Percentiles rank a stretch among this genome's conserved stretches.
Conservation (phyloP, 2,113 vertebrate genomes). For the Mus spicilegus region DNA sequence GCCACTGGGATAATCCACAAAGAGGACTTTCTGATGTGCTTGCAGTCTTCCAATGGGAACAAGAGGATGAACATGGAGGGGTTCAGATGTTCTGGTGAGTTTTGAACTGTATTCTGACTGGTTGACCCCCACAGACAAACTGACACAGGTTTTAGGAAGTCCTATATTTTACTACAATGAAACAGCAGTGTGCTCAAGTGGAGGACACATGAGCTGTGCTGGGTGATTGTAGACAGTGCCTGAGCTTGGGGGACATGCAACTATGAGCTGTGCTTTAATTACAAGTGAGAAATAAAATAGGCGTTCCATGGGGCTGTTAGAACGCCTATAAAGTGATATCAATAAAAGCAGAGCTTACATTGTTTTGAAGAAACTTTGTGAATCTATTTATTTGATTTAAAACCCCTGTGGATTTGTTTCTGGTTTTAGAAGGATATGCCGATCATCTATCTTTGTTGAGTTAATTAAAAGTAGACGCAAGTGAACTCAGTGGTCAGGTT, state of each 20-base stretch:
- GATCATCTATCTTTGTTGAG: not conserved
- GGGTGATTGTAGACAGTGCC: too few relatives aligned
- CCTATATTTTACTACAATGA: not conserved
- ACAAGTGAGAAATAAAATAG: not conserved
- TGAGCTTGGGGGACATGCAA: not conserved
- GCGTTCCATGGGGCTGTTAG: not conserved
- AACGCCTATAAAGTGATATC: not conserved
- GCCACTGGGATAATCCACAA: not conserved
- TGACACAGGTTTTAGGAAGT: not conserved
- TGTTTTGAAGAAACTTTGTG: not conserved
- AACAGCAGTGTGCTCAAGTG: not conserved
- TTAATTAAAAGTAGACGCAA: conserved; percentile 43
- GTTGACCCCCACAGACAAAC: not conserved
- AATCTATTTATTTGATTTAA: not conserved
- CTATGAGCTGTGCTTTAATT: not conserved
- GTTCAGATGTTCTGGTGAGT: not conserved
- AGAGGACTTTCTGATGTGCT: conserved; percentile 12
- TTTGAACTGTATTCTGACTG: not conserved
- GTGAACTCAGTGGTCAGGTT: not conserved
- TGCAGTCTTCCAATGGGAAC: not conserved
- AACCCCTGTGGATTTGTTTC: not conserved
- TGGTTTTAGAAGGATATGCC: not conserved
- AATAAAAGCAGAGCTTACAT: not conserved
- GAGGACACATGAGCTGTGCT: not conserved
- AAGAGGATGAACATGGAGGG: not conserved